A percentile compares a stretch with the other conserved stretches of the same genome.
phyloP scores from a whole-genome alignment of 2,113 vertebrate genomes.

The Setophaga kirtlandii region DNA sequence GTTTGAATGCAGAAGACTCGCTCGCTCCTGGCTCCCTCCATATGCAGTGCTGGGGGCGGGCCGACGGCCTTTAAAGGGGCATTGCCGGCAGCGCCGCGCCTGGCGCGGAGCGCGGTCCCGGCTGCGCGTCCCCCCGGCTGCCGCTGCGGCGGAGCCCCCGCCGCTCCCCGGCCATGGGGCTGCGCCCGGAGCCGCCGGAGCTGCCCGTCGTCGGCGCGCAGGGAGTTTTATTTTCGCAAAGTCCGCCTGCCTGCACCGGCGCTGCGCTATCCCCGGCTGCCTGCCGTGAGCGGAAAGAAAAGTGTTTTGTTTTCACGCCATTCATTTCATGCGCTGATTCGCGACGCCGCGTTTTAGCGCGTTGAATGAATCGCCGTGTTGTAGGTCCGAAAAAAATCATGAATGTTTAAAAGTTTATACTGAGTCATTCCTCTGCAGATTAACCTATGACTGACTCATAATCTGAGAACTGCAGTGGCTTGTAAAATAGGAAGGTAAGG shows the following conservation, averaged over 20 bases:
- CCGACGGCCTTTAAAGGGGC: conserved; percentile 53
- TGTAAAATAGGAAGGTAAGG: conserved; percentile 54
- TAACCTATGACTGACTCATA: conserved; percentile 69
- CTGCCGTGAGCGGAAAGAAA: not conserved
- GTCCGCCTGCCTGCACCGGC: not conserved
- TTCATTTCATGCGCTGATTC: not conserved
- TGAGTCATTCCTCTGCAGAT: conserved; percentile 80
- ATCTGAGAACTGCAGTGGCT: conserved; percentile 65
- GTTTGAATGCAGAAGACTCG: conserved; percentile 61
- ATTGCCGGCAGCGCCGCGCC: not conserved
- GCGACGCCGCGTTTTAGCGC: not conserved
- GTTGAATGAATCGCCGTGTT: not conserved
- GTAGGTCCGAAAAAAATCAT: conserved; percentile 17
- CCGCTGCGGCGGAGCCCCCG: conserved; percentile 5
- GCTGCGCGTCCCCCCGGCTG: not conserved
- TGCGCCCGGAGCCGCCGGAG: not conserved
- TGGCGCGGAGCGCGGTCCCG: not conserved
- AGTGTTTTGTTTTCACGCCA: conserved; percentile 39
- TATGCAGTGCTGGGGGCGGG: conserved; percentile 62
- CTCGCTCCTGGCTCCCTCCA: conserved; percentile 52
- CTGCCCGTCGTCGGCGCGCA: not conserved
- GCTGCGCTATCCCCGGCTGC: not conserved
- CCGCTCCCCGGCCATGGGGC: conserved; percentile 5
- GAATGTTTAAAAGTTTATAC: conserved; percentile 76
- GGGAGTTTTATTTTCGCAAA: not conserved